These are phyloP conservation scores for Epirrita christyi DNA, from an alignment of 2,888 invertebrate genomes.

Conservation along the genomic window DNA sequence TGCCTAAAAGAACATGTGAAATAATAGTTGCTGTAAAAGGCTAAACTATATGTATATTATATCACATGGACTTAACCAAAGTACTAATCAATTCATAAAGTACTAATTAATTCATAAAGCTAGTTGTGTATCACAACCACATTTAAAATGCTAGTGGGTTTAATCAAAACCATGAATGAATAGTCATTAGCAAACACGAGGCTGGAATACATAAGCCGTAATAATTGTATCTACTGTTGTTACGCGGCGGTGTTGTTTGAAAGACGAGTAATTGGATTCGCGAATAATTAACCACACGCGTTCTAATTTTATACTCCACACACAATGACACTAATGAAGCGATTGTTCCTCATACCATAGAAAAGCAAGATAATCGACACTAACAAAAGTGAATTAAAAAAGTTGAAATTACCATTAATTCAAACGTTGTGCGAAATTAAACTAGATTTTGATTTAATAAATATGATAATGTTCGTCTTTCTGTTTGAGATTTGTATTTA, in stretches of 20 bases:
- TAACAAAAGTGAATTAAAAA: background rate
- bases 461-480: background rate
- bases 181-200: background rate
- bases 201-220: slow-evolving; percentile 21
- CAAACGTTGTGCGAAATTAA: background rate
- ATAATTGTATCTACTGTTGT: slow-evolving; percentile 14
- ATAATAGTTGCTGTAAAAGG: no score
- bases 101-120: no score
- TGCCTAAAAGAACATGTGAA: no score
- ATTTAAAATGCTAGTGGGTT: no score
- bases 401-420: background rate
- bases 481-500: background rate
- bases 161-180: no score
- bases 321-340: slow-evolving; percentile 33
- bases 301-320: slow-evolving; percentile 32
- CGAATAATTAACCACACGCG: slow-evolving; percentile 28
- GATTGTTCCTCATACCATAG: slow-evolving; percentile 17
- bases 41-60: no score
- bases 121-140: no score
- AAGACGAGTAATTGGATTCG: slow-evolving; percentile 31
- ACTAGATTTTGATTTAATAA: background rate
- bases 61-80: no score
- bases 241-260: slow-evolving; percentile 27
- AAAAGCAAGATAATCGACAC: slow-evolving; percentile 6
- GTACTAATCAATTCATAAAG: no score